phyloP scores from a whole-genome alignment of 2,888 invertebrate species.

The Nephrotoma appendiculata region DNA sequence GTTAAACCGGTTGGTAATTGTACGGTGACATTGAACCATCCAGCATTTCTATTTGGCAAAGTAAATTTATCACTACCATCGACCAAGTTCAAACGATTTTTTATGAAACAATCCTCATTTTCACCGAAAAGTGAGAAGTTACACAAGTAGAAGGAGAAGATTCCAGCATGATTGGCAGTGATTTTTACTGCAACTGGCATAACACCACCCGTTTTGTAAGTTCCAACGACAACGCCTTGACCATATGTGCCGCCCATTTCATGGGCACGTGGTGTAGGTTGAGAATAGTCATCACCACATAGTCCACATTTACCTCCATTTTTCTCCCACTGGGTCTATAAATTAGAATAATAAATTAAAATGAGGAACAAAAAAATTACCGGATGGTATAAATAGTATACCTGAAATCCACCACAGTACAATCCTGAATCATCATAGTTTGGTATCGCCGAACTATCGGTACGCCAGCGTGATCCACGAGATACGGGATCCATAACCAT shows the following conservation, averaged over 20 bases:
- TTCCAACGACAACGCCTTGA: conserved; percentile 32
- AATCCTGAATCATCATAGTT: conserved; percentile 39
- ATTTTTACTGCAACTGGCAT: conserved; percentile 27
- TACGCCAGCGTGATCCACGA: conserved; percentile 39
- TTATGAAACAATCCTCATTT: conserved; percentile 37
- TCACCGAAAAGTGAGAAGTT: conserved; percentile 32
- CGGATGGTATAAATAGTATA: conserved; percentile 13
- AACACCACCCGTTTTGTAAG: conserved; percentile 22
- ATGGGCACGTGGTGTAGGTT: conserved; percentile 33
- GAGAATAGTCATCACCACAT: conserved; percentile 38
- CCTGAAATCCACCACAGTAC: conserved; percentile 38
- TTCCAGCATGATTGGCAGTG: conserved; percentile 36
- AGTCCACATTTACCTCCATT: conserved; percentile 37
- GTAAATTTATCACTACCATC: conserved; percentile 21
- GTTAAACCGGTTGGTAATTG: conserved; percentile 32
- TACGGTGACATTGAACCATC: conserved; percentile 21
- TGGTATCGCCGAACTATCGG: conserved; percentile 29
- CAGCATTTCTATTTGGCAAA: conserved; percentile 13
- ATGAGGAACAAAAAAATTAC: neutral
- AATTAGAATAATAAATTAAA: neutral
- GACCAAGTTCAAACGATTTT: conserved; percentile 24
- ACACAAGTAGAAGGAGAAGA: conserved; percentile 36
- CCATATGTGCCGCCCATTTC: conserved; percentile 39
- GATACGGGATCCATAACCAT: conserved; percentile 38
- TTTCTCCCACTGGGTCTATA: conserved; percentile 28